Percentiles rank a stretch among this genome's conserved stretches.
These are phyloP conservation scores for Gadopsis marmoratus DNA, from an alignment of 2,797 vertebrate species.

Conservation along the genomic window DNA sequence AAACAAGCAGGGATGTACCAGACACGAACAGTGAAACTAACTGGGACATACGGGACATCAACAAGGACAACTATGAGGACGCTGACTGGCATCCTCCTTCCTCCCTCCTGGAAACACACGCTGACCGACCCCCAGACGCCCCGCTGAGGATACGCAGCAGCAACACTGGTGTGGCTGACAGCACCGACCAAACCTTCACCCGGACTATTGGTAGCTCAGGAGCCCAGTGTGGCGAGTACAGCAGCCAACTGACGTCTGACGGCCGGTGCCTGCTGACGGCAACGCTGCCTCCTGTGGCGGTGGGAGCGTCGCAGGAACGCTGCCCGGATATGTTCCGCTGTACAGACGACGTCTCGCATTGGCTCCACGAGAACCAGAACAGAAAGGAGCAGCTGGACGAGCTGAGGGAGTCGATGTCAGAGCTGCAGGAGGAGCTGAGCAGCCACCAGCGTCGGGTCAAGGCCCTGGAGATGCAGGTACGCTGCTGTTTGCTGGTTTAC, in stretches of 20 bases:
- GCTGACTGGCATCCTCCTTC: constrained; percentile 67
- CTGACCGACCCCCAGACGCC: constrained; percentile 9
- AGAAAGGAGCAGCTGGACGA: constrained; percentile 86
- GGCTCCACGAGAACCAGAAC: constrained; percentile 87
- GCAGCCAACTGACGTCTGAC: constrained; percentile 49
- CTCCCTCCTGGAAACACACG: constrained; percentile 23
- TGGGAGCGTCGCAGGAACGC: constrained; percentile 69
- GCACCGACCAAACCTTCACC: constrained; percentile 1
- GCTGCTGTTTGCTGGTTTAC: neutral
- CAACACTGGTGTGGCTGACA: accelerated
- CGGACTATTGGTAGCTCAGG: neutral
- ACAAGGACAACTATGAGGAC: constrained; percentile 60
- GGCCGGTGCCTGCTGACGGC: constrained; percentile 62
- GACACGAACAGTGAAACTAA: constrained; percentile 34
- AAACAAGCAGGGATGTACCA: neutral
- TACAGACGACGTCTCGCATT: constrained; percentile 84
- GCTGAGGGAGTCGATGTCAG: constrained; percentile 79
- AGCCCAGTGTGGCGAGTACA: constrained; percentile 52
- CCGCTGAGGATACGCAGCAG: neutral
- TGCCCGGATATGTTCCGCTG: constrained; percentile 90
- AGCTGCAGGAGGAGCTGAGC: constrained; percentile 87
- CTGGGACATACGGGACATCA: constrained; percentile 40
- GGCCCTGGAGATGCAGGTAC: constrained; percentile 85
- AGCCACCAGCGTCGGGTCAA: constrained; percentile 85
- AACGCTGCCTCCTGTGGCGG: constrained; percentile 75